phyloP scores from a whole-genome alignment of 2,888 invertebrate species.

The Lordiphosa fenestrarum region DNA sequence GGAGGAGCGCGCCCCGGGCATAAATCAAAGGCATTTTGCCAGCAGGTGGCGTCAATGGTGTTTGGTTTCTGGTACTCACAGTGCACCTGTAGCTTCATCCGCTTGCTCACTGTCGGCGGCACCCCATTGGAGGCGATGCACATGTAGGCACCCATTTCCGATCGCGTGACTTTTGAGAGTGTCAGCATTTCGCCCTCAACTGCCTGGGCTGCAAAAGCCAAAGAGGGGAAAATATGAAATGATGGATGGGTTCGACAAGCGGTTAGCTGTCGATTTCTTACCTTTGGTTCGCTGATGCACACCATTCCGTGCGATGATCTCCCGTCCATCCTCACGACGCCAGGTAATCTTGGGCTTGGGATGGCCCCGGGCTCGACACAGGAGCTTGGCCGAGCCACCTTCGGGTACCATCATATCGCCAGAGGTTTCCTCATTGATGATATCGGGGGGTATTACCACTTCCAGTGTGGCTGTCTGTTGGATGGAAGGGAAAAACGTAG shows the following conservation, averaged over 20 bases:
- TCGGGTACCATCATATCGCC: constrained; percentile 97
- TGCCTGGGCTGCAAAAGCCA: constrained; percentile 82
- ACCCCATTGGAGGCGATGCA: constrained; percentile 94
- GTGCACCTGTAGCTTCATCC: constrained; percentile 94
- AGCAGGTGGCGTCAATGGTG: constrained; percentile 2
- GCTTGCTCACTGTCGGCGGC: constrained; percentile 93
- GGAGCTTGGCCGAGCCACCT: constrained; percentile 92
- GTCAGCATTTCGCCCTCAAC: constrained; percentile 90
- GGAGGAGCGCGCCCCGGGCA: constrained; percentile 2
- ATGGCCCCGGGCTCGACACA: constrained; percentile 92
- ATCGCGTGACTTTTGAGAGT: constrained; percentile 91
- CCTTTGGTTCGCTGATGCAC: constrained; percentile 88
- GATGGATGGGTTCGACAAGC: constrained; percentile 31
- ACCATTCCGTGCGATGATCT: constrained; percentile 89
- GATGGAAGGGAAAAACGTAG: not conserved
- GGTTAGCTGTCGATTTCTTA: constrained; percentile 66
- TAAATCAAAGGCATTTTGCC: constrained; percentile 19
- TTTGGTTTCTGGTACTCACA: constrained; percentile 85
- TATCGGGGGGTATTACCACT: constrained; percentile 95
- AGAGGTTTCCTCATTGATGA: constrained; percentile 93
- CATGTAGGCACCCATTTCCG: constrained; percentile 93
- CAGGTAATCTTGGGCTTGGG: constrained; percentile 92
- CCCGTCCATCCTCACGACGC: constrained; percentile 92
- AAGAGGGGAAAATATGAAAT: not conserved
- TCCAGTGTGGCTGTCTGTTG: constrained; percentile 90